Evolutionary conservation across 1,140 invertebrate species (phyloP).

Genomic region (Argopecten irradians): DNA sequence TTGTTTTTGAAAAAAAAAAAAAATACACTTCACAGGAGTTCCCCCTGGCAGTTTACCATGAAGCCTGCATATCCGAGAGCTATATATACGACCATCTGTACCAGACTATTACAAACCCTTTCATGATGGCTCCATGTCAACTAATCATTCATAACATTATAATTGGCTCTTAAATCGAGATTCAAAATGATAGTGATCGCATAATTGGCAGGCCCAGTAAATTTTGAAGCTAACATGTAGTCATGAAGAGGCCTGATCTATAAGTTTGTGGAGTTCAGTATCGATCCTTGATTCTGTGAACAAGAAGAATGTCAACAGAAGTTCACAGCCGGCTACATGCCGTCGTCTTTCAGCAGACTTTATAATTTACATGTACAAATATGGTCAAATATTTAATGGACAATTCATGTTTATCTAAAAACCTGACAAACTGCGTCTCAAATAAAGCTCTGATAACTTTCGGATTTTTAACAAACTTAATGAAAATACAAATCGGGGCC

Average conservation of each 20-base stretch:
- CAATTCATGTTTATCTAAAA: background rate
- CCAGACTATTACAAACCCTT: background rate
- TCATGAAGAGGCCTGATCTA: background rate
- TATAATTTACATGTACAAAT: constrained; percentile 19
- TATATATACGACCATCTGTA: background rate
- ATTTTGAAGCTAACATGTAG: background rate
- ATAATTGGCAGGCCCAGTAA: constrained; percentile 2
- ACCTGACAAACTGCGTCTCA: background rate
- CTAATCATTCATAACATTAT: constrained; percentile 4
- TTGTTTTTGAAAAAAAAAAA: background rate
- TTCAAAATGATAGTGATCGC: background rate
- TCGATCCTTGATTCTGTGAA: background rate
- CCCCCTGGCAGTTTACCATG: background rate
- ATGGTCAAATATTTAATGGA: constrained; percentile 18
- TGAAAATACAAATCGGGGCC: constrained; percentile 10
- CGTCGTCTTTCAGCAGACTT: background rate
- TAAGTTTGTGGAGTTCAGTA: background rate
- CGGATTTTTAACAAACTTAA: constrained; percentile 17
- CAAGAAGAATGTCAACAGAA: background rate
- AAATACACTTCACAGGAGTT: background rate
- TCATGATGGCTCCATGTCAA: background rate
- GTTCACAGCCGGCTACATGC: background rate
- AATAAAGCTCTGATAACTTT: background rate
- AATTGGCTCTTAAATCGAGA: background rate
- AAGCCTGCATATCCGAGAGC: background rate